These are phyloP conservation scores for Daboia siamensis DNA, from an alignment of 2,113 vertebrate species.

Conservation along the genomic window DNA sequence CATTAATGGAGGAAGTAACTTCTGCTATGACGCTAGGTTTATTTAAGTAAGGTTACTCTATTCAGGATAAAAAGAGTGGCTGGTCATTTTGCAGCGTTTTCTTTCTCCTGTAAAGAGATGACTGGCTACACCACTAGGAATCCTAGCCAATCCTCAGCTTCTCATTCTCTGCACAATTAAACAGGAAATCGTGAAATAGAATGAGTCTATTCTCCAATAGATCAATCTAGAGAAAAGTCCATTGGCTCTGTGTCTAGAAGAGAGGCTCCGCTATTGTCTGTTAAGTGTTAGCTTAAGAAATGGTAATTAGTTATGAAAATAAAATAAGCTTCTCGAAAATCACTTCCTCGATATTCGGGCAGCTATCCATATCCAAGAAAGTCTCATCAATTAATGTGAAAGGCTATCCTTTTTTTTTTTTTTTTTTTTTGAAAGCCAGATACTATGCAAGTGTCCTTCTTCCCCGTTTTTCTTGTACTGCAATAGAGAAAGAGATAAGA, in stretches of 20 bases:
- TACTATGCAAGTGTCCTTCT: neutral
- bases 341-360: neutral
- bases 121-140: conserved; percentile 43
- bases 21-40: conserved; percentile 51
- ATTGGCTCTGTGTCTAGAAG: conserved; percentile 39
- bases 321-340: neutral
- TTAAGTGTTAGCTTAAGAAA: neutral
- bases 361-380: neutral
- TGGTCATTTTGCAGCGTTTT: conserved; percentile 51
- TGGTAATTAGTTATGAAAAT: neutral
- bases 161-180: conserved; percentile 49
- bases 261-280: conserved; percentile 8
- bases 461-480: neutral
- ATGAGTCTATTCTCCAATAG: conserved; percentile 44
- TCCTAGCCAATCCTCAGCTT: conserved; percentile 50
- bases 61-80: neutral
- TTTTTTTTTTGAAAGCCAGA: neutral
- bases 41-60: conserved; percentile 54
- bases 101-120: conserved; percentile 46
- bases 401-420: neutral
- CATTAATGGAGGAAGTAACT: conserved; percentile 39
- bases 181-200: conserved; percentile 52
- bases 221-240: conserved; percentile 23
- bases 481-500: neutral
- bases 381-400: neutral